These are phyloP conservation scores for Vireo griseus DNA, from an alignment of 2,797 vertebrate genomes.

Conservation along the genomic window DNA sequence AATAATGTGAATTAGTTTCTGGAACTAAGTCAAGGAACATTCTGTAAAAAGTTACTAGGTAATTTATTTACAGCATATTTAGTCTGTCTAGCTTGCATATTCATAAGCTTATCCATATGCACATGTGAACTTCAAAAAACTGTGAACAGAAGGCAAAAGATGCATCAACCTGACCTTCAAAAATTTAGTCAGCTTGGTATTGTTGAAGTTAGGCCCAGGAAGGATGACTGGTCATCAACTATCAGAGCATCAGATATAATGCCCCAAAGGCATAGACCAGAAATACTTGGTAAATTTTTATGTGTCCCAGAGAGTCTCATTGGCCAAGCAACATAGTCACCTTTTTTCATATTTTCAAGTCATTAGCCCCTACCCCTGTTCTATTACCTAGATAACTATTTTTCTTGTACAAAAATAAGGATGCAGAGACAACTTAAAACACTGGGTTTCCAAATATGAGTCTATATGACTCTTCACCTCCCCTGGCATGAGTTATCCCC, in stretches of 20 bases:
- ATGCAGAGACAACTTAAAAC: background rate
- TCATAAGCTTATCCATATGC: background rate
- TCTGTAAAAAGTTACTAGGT: background rate
- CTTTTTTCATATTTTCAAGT: background rate
- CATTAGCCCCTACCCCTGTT: background rate
- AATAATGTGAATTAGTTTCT: background rate
- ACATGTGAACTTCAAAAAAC: background rate
- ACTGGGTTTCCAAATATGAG: background rate
- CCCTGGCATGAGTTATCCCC: fast-evolving
- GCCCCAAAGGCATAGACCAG: background rate
- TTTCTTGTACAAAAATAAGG: background rate
- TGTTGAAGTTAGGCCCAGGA: background rate
- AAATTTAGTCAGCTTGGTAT: background rate
- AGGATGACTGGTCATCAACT: background rate
- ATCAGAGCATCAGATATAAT: background rate
- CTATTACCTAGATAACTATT: background rate
- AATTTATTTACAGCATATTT: background rate
- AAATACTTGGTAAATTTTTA: background rate
- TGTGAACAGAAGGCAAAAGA: background rate
- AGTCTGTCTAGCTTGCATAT: background rate
- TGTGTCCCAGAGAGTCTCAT: background rate
- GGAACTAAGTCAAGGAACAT: background rate
- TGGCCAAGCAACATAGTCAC: background rate
- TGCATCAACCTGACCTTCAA: background rate
- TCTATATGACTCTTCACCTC: background rate